These are phyloP conservation scores for Cactoblastis cactorum DNA, from an alignment of 2,888 invertebrate species.

Conservation along the genomic window DNA sequence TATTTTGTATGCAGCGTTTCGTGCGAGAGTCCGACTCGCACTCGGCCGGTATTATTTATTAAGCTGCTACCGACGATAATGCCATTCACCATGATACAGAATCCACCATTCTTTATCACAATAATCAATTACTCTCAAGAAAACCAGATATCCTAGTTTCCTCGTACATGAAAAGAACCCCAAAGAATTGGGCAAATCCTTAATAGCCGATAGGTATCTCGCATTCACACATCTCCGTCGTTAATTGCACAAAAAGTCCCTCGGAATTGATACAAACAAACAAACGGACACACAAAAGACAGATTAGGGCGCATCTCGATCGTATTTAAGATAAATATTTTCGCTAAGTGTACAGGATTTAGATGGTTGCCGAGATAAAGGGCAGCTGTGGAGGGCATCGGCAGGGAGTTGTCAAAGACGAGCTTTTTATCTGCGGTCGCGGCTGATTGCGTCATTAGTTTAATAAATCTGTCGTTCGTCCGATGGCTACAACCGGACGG, in stretches of 20 bases:
- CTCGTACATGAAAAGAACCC: slow-evolving; percentile 33
- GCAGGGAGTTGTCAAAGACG: slow-evolving; percentile 37
- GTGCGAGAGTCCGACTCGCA: too few relatives aligned
- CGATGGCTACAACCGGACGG: too few relatives aligned
- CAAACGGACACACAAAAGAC: slow-evolving; percentile 61
- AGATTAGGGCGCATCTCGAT: slow-evolving; percentile 75
- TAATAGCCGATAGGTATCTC: slow-evolving; percentile 35
- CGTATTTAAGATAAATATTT: slow-evolving; percentile 76
- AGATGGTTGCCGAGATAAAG: slow-evolving; percentile 62
- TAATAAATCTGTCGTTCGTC: background rate
- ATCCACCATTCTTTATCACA: background rate
- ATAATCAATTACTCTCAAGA: slow-evolving; percentile 6
- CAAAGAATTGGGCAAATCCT: slow-evolving; percentile 38
- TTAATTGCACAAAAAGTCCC: slow-evolving; percentile 75
- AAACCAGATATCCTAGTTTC: slow-evolving; percentile 1
- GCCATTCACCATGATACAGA: too few relatives aligned
- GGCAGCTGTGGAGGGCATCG: slow-evolving; percentile 58
- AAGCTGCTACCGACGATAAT: too few relatives aligned
- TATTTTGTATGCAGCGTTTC: too few relatives aligned
- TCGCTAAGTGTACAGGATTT: slow-evolving; percentile 71
- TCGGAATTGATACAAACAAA: slow-evolving; percentile 59
- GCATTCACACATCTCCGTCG: slow-evolving; percentile 57
- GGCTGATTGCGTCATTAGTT: slow-evolving; percentile 32
- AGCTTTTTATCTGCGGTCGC: slow-evolving; percentile 15
- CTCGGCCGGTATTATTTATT: too few relatives aligned